phyloP scores from a whole-genome alignment of 1,140 invertebrate species.

The Olivierus martensii region DNA sequence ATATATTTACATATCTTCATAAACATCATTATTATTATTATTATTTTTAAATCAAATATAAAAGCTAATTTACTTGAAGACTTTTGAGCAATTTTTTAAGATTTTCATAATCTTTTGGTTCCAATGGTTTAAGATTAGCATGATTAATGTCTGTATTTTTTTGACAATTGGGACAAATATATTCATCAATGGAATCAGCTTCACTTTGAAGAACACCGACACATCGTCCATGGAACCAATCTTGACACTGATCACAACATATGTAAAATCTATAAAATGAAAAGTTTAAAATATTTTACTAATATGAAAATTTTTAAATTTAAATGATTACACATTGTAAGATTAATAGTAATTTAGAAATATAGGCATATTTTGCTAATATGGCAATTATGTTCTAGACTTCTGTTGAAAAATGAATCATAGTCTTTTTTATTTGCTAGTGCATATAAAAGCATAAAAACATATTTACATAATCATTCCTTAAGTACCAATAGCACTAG shows the following conservation, averaged over 20 bases:
- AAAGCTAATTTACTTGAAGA: slow-evolving; percentile 51
- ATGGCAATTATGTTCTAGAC: too few relatives aligned
- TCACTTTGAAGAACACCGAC: slow-evolving; percentile 90
- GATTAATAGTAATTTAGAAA: too few relatives aligned
- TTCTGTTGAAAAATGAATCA: too few relatives aligned
- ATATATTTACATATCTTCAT: background rate
- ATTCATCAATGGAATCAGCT: slow-evolving; percentile 88
- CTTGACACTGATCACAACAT: slow-evolving; percentile 93
- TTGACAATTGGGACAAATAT: slow-evolving; percentile 91
- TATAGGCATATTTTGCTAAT: too few relatives aligned
- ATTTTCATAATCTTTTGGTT: slow-evolving; percentile 63
- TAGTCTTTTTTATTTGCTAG: too few relatives aligned
- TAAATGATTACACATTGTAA: too few relatives aligned
- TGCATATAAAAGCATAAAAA: too few relatives aligned
- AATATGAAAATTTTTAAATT: too few relatives aligned
- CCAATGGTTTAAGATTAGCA: slow-evolving; percentile 76
- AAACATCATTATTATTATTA: too few relatives aligned
- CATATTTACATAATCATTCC: too few relatives aligned
- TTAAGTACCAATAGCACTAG: too few relatives aligned
- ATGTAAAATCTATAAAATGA: slow-evolving; percentile 67
- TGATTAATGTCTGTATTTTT: slow-evolving; percentile 71
- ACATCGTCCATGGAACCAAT: slow-evolving; percentile 97
- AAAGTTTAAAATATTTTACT: background rate
- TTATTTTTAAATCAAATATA: too few relatives aligned
- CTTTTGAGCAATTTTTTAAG: slow-evolving; percentile 74